These are phyloP conservation scores for Thalassoma bifasciatum DNA, from an alignment of 2,113 vertebrate genomes.

Conservation along the genomic window DNA sequence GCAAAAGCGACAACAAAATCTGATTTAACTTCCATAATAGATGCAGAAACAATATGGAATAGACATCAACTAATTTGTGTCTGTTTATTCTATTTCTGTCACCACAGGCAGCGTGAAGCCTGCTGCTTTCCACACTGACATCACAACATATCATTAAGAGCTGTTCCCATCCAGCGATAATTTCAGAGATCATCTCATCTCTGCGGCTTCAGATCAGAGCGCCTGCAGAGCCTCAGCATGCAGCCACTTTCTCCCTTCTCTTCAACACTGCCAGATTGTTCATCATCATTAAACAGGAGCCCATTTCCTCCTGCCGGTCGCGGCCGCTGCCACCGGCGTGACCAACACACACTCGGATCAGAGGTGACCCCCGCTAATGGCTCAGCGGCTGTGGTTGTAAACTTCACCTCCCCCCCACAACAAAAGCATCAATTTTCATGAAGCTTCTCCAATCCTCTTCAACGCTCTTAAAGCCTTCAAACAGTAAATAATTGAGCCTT, in stretches of 20 bases:
- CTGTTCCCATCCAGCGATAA: conserved; percentile 32
- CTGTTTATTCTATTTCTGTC: conserved; percentile 38
- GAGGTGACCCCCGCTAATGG: conserved; percentile 49
- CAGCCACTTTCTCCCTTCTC: not conserved
- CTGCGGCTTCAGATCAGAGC: conserved; percentile 15
- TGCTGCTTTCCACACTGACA: conserved; percentile 38
- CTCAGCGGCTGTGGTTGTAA: conserved; percentile 35
- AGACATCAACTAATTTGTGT: conserved; percentile 10
- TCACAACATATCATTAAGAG: conserved; percentile 56
- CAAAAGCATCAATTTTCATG: conserved; percentile 52
- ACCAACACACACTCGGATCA: conserved; percentile 36
- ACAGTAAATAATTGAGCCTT: conserved; percentile 73
- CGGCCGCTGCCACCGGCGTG: not conserved
- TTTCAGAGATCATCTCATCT: conserved; percentile 37
- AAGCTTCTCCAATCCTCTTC: conserved; percentile 37
- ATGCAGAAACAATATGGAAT: conserved; percentile 4
- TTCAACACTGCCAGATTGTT: not conserved
- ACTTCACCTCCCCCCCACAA: conserved; percentile 24
- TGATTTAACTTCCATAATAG: not conserved
- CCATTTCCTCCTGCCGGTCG: conserved; percentile 24
- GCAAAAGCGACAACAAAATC: no score
- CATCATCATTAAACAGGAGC: conserved; percentile 47
- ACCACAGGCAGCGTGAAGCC: conserved; percentile 37
- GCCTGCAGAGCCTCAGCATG: conserved; percentile 36
- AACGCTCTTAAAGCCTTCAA: conserved; percentile 58